These are phyloP conservation scores for Tryphoninae sp. DNA, from an alignment of 2,888 invertebrate species.

Conservation along the genomic window DNA sequence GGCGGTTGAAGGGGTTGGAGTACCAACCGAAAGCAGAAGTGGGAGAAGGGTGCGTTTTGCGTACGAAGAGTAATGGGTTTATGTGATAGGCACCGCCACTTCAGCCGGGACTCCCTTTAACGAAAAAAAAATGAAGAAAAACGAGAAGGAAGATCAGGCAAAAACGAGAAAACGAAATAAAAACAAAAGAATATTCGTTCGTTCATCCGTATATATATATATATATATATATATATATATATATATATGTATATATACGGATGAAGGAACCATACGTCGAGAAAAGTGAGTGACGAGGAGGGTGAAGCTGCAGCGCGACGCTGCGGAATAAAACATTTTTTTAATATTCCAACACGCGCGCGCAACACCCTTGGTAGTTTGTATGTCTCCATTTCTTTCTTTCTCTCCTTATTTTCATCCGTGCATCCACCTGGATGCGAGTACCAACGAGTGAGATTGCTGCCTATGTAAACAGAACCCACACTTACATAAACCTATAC, in stretches of 20 bases:
- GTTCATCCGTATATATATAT: no score
- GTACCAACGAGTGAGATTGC: background rate
- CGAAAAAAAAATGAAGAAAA: conserved; percentile 47
- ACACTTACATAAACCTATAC: background rate
- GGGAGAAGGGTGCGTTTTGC: conserved; percentile 20
- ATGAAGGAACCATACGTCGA: conserved; percentile 35
- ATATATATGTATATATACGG: conserved; percentile 3
- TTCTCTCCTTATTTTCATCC: conserved; percentile 3
- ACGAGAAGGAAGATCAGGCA: conserved; percentile 18
- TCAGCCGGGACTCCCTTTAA: conserved; percentile 41
- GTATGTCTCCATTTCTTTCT: background rate
- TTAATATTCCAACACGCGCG: conserved; percentile 46
- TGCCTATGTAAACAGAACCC: background rate
- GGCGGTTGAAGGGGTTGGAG: conserved; percentile 8
- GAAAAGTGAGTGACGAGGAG: conserved; percentile 21
- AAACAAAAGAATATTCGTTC: background rate
- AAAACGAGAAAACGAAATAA: conserved; percentile 46
- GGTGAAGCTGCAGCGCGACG: conserved; percentile 9
- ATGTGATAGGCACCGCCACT: conserved; percentile 57
- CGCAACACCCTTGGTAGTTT: conserved; percentile 23
- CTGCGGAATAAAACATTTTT: conserved; percentile 48
- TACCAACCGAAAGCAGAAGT: background rate
- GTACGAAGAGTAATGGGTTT: conserved; percentile 62
- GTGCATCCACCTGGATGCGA: conserved; percentile 2
- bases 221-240: background rate